These are phyloP conservation scores for Sympetrum striolatum DNA, from an alignment of 2,888 invertebrate species.

Conservation along the genomic window DNA sequence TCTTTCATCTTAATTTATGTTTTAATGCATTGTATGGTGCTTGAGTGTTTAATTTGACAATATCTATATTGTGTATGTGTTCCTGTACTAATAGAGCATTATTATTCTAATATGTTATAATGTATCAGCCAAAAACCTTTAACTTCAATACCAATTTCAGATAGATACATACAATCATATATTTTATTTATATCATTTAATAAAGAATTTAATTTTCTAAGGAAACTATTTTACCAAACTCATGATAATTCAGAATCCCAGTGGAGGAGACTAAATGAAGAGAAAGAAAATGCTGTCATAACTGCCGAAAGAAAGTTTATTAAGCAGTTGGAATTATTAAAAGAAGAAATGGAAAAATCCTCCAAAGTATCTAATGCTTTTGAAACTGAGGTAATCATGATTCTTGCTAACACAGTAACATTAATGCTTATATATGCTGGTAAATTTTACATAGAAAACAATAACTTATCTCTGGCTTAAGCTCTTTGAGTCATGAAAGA, in stretches of 20 bases:
- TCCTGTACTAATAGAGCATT: no score
- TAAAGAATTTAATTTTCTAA: not conserved
- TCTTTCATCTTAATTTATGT: no score
- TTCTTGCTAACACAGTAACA: not conserved
- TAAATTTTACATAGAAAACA: not conserved
- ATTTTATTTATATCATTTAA: no score
- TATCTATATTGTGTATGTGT: no score
- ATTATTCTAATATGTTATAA: no score
- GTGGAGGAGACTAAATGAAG: slow-evolving; percentile 69
- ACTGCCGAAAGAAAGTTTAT: slow-evolving; percentile 69
- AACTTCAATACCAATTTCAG: no score
- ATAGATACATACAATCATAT: not conserved
- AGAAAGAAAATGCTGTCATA: slow-evolving; percentile 68
- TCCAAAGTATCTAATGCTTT: not conserved
- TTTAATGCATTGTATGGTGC: no score
- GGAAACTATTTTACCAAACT: not conserved
- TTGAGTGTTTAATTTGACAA: no score
- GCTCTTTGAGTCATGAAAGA: no score
- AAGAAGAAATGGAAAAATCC: slow-evolving; percentile 58
- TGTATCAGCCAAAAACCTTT: no score
- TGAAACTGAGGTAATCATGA: slow-evolving; percentile 45
- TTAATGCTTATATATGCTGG: not conserved
- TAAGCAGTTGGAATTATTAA: slow-evolving; percentile 60
- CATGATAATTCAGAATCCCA: slow-evolving; percentile 63
- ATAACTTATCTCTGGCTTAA: no score